phyloP scores from a whole-genome alignment of 92 coral and sea anemone genomes.

The Porites lobata region DNA sequence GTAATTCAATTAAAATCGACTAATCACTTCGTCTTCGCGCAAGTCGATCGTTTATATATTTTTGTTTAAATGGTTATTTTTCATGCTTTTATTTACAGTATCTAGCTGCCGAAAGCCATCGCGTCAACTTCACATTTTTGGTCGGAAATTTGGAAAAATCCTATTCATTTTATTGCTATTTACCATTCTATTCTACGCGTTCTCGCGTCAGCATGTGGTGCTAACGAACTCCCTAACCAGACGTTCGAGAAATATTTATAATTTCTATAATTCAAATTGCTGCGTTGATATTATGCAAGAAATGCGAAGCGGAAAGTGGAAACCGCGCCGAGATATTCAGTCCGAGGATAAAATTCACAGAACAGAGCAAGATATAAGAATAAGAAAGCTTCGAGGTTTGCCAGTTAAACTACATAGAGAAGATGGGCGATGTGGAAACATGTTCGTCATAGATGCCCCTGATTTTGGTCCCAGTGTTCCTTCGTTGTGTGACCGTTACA shows the following conservation, averaged over 20 bases:
- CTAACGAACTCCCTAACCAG: not conserved
- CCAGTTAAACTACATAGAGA: conserved; percentile 57
- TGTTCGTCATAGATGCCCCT: conserved; percentile 57
- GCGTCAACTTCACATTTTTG: not conserved
- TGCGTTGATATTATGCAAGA: conserved; percentile 44
- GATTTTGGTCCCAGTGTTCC: conserved; percentile 63
- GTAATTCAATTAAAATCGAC: not conserved
- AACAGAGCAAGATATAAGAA: conserved; percentile 22
- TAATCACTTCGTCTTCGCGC: not conserved
- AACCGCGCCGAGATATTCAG: conserved; percentile 32
- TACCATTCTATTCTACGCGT: not conserved
- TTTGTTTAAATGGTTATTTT: no score
- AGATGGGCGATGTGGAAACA: conserved; percentile 70
- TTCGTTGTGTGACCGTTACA: conserved; percentile 59
- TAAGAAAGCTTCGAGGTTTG: conserved; percentile 69
- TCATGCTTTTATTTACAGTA: not conserved
- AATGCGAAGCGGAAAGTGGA: conserved; percentile 70
- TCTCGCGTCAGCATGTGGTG: not conserved
- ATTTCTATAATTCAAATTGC: not conserved
- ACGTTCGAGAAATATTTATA: not conserved
- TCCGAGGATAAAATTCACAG: conserved; percentile 34
- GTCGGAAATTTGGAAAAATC: not conserved
- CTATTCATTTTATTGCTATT: not conserved
- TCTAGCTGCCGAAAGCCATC: not conserved
- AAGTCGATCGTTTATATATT: not conserved